These are phyloP conservation scores for Micromesistius poutassou DNA, from an alignment of 2,797 vertebrate species.

Conservation along the genomic window DNA sequence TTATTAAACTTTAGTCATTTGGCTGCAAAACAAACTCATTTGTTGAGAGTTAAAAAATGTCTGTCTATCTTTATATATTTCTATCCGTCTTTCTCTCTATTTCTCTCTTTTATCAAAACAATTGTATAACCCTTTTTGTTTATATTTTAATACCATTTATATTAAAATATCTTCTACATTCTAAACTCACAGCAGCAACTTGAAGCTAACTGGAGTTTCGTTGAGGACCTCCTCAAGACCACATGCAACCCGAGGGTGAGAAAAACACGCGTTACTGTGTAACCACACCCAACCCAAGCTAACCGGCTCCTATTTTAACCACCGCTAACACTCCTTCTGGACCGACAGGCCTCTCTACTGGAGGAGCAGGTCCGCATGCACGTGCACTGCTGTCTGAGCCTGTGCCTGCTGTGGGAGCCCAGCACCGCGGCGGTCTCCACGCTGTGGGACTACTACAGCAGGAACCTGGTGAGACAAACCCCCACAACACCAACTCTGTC, in stretches of 20 bases:
- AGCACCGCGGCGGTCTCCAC: conserved; percentile 78
- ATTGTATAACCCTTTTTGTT: not conserved
- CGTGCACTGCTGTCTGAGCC: conserved; percentile 87
- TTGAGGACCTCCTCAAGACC: conserved; percentile 83
- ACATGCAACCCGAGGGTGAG: conserved; percentile 82
- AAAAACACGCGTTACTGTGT: not conserved
- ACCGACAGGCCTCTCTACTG: conserved; percentile 64
- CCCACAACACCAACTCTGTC: not conserved
- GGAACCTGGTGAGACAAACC: conserved; percentile 81
- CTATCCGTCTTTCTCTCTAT: not conserved
- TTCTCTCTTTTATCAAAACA: not conserved
- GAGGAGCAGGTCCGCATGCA: conserved; percentile 93
- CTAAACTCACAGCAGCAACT: conserved; percentile 73
- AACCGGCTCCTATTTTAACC: not conserved
- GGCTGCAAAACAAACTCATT: too few relatives aligned
- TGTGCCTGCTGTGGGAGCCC: conserved; percentile 85
- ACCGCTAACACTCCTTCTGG: not conserved
- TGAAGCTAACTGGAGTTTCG: conserved; percentile 87
- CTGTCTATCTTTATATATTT: not conserved
- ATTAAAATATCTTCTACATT: not conserved
- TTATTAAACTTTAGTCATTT: too few relatives aligned
- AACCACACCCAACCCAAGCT: not conserved
- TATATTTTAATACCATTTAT: conserved; percentile 9
- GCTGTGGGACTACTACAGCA: conserved; percentile 95
- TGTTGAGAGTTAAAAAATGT: too few relatives aligned